Evolutionary conservation across 2,888 invertebrate species (phyloP).

Genomic region (Andrena trimmerana): DNA sequence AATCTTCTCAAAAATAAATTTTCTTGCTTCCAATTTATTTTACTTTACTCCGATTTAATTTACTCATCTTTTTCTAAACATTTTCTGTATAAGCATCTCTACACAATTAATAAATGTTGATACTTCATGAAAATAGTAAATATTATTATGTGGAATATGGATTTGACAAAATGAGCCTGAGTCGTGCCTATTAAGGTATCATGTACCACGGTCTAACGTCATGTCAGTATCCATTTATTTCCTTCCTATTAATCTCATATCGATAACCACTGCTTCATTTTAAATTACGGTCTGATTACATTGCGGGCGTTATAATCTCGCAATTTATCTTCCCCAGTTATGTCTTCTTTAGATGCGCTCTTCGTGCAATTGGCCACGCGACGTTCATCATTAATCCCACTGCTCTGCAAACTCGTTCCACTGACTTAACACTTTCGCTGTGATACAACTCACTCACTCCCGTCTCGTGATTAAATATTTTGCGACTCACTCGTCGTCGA

Average conservation of each 20-base stretch:
- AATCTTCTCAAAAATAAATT: not conserved
- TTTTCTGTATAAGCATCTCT: too few species aligned
- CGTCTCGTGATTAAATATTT: conserved; percentile 16
- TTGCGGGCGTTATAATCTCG: not conserved
- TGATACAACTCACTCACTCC: conserved; percentile 24
- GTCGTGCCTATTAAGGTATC: not conserved
- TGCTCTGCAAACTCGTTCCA: conserved; percentile 39
- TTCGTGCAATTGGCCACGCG: conserved; percentile 23
- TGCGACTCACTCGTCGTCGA: conserved; percentile 19
- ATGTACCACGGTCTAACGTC: not conserved
- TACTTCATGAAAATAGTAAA: not conserved
- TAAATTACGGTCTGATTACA: not conserved
- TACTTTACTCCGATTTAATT: too few species aligned
- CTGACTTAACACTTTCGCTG: conserved; percentile 47
- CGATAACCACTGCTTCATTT: not conserved
- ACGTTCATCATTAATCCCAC: conserved; percentile 39
- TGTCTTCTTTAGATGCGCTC: conserved; percentile 19
- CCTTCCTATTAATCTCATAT: not conserved
- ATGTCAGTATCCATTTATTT: not conserved
- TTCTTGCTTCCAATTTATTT: not conserved
- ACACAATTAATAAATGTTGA: not conserved
- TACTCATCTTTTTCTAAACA: too few species aligned
- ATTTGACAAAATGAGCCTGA: not conserved
- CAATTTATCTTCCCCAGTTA: conserved; percentile 30
- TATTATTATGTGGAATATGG: not conserved